phyloP scores from a whole-genome alignment of 2,888 invertebrate genomes.

The Baronia brevicornis region DNA sequence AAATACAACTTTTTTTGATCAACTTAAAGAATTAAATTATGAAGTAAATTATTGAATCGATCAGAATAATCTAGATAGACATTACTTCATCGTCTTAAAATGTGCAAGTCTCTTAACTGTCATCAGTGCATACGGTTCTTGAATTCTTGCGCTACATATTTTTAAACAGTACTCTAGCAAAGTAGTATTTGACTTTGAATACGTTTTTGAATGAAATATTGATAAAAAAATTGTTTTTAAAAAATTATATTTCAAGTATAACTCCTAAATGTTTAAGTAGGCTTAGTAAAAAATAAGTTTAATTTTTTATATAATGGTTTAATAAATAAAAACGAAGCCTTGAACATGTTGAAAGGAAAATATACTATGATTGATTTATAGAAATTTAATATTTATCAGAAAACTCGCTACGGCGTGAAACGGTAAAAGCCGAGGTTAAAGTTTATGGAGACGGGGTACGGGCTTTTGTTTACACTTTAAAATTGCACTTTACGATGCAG shows the following conservation, averaged over 20 bases:
- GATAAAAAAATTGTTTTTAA: neutral
- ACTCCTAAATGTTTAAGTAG: too few species aligned
- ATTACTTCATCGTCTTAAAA: too few species aligned
- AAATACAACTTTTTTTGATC: too few species aligned
- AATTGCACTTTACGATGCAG: conserved; percentile 72
- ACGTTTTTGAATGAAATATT: neutral
- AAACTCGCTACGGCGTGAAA: conserved; percentile 54
- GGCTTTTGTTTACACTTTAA: conserved; percentile 71
- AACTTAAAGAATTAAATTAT: too few species aligned
- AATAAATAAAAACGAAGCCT: conserved; percentile 5
- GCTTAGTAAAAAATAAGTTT: too few species aligned
- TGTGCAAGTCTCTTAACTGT: too few species aligned
- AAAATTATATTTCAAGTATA: too few species aligned
- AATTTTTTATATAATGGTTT: too few species aligned
- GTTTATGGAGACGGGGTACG: conserved; percentile 63
- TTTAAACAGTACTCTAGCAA: neutral
- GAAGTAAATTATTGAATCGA: too few species aligned
- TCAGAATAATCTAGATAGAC: too few species aligned
- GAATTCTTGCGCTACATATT: too few species aligned
- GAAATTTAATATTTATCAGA: conserved; percentile 28
- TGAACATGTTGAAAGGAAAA: neutral
- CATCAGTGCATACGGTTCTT: too few species aligned
- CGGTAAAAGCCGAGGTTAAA: conserved; percentile 61
- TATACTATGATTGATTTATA: conserved; percentile 13
- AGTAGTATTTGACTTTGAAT: neutral